Evolutionary conservation across 2,888 invertebrate genomes (phyloP).

Genomic region (Sphecodes monilicornis): DNA sequence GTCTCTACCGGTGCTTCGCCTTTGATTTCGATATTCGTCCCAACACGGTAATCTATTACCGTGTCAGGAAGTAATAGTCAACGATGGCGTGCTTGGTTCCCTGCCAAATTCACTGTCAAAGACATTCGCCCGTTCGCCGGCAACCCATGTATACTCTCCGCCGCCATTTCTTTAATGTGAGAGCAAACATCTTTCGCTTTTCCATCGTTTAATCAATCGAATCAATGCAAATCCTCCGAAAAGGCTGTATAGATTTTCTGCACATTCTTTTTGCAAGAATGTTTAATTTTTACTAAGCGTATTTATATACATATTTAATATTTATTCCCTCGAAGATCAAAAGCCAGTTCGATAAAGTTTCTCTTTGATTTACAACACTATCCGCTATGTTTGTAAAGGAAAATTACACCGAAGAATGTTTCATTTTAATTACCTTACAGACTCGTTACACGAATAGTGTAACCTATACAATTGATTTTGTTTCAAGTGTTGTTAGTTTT

Average conservation of each 20-base stretch:
- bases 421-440: too few relatives aligned
- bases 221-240: background rate
- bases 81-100: slow-evolving; percentile 59
- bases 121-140: slow-evolving; percentile 34
- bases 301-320: background rate
- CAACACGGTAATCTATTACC: slow-evolving; percentile 62
- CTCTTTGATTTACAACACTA: too few relatives aligned
- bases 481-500: background rate
- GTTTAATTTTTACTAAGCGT: too few relatives aligned
- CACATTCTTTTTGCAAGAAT: background rate
- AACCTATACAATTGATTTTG: too few relatives aligned
- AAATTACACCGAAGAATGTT: too few relatives aligned
- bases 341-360: background rate
- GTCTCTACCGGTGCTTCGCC: background rate
- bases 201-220: background rate
- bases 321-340: background rate
- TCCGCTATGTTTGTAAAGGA: too few relatives aligned
- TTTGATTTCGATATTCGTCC: slow-evolving; percentile 54
- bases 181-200: background rate
- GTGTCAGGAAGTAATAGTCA: slow-evolving; percentile 61
- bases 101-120: slow-evolving; percentile 67
- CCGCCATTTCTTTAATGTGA: background rate
- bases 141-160: background rate
- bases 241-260: background rate
- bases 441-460: too few relatives aligned